Conservation (phyloP, 2,888 invertebrate genomes). For the Lasioglossum vierecki region DNA sequence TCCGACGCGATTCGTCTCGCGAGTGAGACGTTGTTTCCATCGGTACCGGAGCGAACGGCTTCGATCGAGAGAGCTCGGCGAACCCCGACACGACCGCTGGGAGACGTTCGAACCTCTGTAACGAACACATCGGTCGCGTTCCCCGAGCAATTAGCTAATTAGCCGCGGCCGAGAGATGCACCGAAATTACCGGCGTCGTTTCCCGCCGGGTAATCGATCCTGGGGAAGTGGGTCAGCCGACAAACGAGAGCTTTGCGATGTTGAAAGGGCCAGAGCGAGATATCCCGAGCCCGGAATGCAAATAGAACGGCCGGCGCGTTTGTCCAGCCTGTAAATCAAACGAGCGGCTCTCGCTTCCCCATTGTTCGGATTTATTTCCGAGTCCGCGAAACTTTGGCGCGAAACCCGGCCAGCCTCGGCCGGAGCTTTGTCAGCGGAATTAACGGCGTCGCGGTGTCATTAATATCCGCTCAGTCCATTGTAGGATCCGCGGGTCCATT, state of each 20-base stretch:
- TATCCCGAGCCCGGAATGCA: not conserved
- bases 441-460: not conserved
- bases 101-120: not conserved
- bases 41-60: not conserved
- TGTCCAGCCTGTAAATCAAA: not conserved
- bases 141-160: constrained; percentile 1
- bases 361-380: constrained; percentile 4
- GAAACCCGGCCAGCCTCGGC: not conserved
- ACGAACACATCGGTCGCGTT: not conserved
- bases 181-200: not conserved
- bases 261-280: constrained; percentile 23
- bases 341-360: not conserved
- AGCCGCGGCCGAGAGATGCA: too few relatives aligned
- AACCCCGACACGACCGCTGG: not conserved
- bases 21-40: not conserved
- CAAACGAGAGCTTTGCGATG: not conserved
- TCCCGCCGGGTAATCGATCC: not conserved
- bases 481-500: not conserved
- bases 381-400: not conserved
- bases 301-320: not conserved
- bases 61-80: not conserved
- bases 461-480: not conserved
- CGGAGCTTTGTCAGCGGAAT: not conserved
- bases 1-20: not conserved
- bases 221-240: constrained; percentile 43